Evolutionary conservation across 2,888 invertebrate species (phyloP), one percentile per base, ranked within the genome.

Genomic region (Eupithecia tripunctaria): DNA sequence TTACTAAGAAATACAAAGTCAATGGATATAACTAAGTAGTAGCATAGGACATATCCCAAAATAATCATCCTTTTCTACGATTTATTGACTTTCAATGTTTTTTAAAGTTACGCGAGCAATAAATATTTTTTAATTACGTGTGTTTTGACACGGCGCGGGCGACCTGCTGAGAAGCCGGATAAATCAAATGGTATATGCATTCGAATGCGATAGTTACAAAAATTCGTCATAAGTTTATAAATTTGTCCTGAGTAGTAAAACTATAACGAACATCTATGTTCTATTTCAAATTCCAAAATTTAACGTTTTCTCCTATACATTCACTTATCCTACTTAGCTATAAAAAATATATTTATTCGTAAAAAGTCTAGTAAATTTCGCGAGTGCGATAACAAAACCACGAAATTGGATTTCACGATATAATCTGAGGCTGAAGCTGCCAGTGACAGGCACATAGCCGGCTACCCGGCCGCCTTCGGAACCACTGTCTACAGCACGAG

Each of bases 391-490:
- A 93, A 91, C 91, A 90, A 92, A 93, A 92, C 93, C 92, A 89
- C 93, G 91, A 93, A 94, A 94, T 94, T 94, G 94, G 93, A 93
- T 94, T 94, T 88, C 83, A 86, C 91, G 94, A 94, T 94, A 91
- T 90, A 91, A 94, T 94, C 94, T 64, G 4, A 41, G 64, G 38
- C 64, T 91, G 82, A 83, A 85, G 84, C 87, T 91, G 90, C 84
- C 84, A 84, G 88, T 91, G 91, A 91, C 91, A 90, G 86, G 85
- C 82, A 74, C 79, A 84, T 85, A 86, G 86, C n/a, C 73, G 71
- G 74, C 71, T 68, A 25, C 66, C 60, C 69, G 56, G 66, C 71
- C 51, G 65, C 63, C 71, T 41, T 67, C 72, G 62, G 8, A 60
- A 29, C 64, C 12, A 38, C 38, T 15, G 38, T 21, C 47, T 51